phyloP scores from a whole-genome alignment of 1,140 invertebrate genomes.

The Drosophila chauvacae region DNA sequence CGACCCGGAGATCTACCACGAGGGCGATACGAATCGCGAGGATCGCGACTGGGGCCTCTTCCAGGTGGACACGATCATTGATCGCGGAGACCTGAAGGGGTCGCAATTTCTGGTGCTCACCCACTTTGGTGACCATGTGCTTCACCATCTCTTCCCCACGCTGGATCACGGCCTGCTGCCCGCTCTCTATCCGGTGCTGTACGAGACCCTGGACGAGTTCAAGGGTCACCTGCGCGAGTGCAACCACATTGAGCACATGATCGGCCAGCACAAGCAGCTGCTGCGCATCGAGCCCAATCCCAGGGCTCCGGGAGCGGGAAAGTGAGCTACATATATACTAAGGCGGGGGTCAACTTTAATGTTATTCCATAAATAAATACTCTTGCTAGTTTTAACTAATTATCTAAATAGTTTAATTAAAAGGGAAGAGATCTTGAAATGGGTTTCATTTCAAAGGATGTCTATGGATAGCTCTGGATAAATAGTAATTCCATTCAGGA shows the following conservation, averaged over 20 bases:
- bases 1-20: constrained; percentile 93
- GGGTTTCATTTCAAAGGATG: background rate
- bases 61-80: constrained; percentile 91
- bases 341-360: background rate
- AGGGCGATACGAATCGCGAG: constrained; percentile 89
- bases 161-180: constrained; percentile 90
- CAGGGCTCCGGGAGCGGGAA: constrained; percentile 64
- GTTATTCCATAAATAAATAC: constrained; percentile 1
- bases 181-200: constrained; percentile 88
- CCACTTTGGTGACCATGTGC: constrained; percentile 90
- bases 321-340: constrained; percentile 4
- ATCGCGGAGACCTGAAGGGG: constrained; percentile 89
- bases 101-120: constrained; percentile 89
- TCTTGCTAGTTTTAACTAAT: background rate
- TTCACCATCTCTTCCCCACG: constrained; percentile 93
- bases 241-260: constrained; percentile 87
- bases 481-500: background rate
- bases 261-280: constrained; percentile 89
- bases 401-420: background rate
- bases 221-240: constrained; percentile 86
- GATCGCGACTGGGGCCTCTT: constrained; percentile 91
- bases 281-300: constrained; percentile 85
- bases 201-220: constrained; percentile 90
- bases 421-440: too few species aligned
- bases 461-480: background rate